A percentile compares a stretch with the other conserved stretches of the same genome.
Conservation (phyloP, 1,140 invertebrate genomes). For the Drosophila nikananu region DNA sequence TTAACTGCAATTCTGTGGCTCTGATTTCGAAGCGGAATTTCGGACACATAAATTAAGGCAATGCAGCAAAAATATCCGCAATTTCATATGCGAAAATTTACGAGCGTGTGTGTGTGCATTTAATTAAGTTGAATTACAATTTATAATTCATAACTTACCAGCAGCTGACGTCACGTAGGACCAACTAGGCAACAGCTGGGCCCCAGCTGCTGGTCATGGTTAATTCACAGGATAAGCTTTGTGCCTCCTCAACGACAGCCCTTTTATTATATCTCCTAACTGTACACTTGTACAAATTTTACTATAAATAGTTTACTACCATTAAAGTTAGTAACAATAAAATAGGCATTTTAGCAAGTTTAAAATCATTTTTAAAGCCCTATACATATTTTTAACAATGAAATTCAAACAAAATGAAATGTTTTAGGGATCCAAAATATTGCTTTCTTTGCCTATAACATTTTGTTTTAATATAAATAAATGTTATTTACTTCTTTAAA, state of each 20-base stretch:
- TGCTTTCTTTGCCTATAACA: not conserved
- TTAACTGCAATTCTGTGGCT: slow-evolving; percentile 33
- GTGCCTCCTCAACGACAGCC: not conserved
- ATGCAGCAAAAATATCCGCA: slow-evolving; percentile 55
- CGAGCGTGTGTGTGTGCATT: slow-evolving; percentile 34
- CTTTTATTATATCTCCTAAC: not conserved
- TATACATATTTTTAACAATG: not conserved
- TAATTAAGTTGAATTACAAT: slow-evolving; percentile 59
- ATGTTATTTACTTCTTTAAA: not conserved
- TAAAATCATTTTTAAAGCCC: not conserved
- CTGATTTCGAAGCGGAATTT: slow-evolving; percentile 10
- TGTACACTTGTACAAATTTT: not conserved
- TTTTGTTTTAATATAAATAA: too few relatives aligned
- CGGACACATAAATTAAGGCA: slow-evolving; percentile 33
- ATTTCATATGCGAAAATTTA: slow-evolving; percentile 21
- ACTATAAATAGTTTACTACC: too few relatives aligned
- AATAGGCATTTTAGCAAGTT: not conserved
- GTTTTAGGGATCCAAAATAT: not conserved
- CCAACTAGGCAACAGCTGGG: slow-evolving; percentile 24
- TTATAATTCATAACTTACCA: slow-evolving; percentile 60
- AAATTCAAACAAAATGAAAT: too few relatives aligned
- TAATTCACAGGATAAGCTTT: slow-evolving; percentile 59
- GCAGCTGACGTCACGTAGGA: slow-evolving; percentile 18
- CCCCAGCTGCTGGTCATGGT: slow-evolving; percentile 48
- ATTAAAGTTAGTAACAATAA: not conserved